Evolutionary conservation across 2,888 invertebrate species (phyloP), one percentile per base, ranked within the genome.

Genomic region (Baccha elongata): DNA sequence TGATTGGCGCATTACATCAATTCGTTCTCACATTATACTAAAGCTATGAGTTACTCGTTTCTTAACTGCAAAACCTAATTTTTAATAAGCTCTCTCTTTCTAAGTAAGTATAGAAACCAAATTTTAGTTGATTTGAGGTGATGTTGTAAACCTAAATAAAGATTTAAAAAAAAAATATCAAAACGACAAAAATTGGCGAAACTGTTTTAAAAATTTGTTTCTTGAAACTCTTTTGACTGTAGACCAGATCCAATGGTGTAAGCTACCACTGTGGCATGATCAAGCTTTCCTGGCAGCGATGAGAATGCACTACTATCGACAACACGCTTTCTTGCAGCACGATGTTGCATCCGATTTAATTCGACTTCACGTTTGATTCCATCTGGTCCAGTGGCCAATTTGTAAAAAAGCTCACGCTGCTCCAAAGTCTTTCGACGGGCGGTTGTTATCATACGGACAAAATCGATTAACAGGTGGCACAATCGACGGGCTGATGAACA

Each of bases 181-280:
- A 19, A 32, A 50, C 55, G 13, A n/a, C 19, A 23, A 40, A 40
- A 15, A 6, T 42, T 60, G 42, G 8, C 11, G 17, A 58, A 15
- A 26, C 11, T 42, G 19, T 55, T 76, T 87, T 87, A 90, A 85
- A 90, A 90, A 84, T 88, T 90, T 15, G 90, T 90, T 87, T 90
- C 90, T 67, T 88, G 88, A 85, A 90, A 90, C 85, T 90, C 90
- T 84, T 88, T 90, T 68, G 89, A 87, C 76, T 90, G 88, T 21
- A 90, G 83, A 37, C 86, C 87, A 37, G 87, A 88, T n/a, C 95
- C 95, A 37, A 96, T 95, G 85, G 94, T 94, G 88, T 94, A 96
- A 1, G 96, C 96, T 55, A 96, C 94, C 17, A 96, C 94, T 3
- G 95, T 95, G 19, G 97, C 97, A 90, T 97, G 97, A 90, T 97